Evolutionary conservation across 2,888 invertebrate species (phyloP), one percentile per base, ranked within the genome.

Genomic region (Allygus modestus): DNA sequence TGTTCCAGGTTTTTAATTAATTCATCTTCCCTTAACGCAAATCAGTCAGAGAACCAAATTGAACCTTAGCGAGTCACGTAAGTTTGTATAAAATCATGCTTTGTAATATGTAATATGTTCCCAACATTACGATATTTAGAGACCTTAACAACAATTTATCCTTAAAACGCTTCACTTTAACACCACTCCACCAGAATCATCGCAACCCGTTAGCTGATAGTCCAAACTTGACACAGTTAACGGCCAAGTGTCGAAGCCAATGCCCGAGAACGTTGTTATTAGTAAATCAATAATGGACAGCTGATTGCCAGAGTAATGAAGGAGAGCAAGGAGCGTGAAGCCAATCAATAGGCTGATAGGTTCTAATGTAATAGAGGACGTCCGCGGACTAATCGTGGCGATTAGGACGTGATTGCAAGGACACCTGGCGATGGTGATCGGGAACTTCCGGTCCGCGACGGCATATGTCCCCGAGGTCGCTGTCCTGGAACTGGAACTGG

Each of bases 261-360:
- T 4, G 28, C 1, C 12, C 65, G 65, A 28, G 65, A 65, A 58
- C 11, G 65, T 11, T 28, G 65, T 31, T 65, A 65, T 28, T 31
- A 28, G 65, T 65, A 65, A 65, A 65, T 31, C 65, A 65, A 65
- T 58, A 58, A 58, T 31, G 65, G 28, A 58, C 58, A 65, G 65
- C 15, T 31, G 65, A 65, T 65, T 65, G 31, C 28, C 65, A 31
- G 20, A 31, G 65, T 65, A 65, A 65, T 65, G 28, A 23, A 20
- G 58, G 23, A 5, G 58, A 20, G 7, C 58, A 23, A n/a, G n/a
- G 12, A 58, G 65, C 65, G 28, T 65, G 37, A 41, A 33, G 71
- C 71, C 69, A 71, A 71, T 71, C 71, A 71, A 41, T 37, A 15
- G 41, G 11, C 41, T 41, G 71, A 71, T 71, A 17, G 71, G 37